phyloP scores from a whole-genome alignment of 2,888 invertebrate genomes.

The Crossocerus cetratus region DNA sequence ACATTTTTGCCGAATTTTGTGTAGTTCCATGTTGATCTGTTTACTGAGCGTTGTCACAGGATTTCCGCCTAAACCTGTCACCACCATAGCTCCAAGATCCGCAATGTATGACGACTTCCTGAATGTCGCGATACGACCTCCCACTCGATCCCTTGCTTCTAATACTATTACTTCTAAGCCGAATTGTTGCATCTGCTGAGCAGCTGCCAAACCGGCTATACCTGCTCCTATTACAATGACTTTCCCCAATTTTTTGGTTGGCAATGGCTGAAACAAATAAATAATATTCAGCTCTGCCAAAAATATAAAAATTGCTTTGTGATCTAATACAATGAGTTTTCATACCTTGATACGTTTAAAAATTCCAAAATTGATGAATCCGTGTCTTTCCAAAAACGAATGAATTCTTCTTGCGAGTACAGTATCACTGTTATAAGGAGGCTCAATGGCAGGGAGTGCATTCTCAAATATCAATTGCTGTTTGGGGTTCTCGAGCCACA shows the following conservation, averaged over 20 bases:
- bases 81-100: constrained; percentile 96
- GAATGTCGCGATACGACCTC: constrained; percentile 97
- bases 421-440: constrained; percentile 96
- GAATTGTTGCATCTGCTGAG: constrained; percentile 95
- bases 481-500: constrained; percentile 98
- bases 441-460: constrained; percentile 88
- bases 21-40: constrained; percentile 97
- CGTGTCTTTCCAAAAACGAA: constrained; percentile 95
- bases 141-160: constrained; percentile 94
- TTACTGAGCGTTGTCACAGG: constrained; percentile 96
- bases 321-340: too few relatives aligned
- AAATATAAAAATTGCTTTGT: constrained; percentile 44
- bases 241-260: constrained; percentile 78
- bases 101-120: constrained; percentile 90
- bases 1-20: constrained; percentile 96
- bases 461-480: constrained; percentile 91
- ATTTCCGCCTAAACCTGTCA: constrained; percentile 97
- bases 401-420: constrained; percentile 90
- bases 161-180: constrained; percentile 96
- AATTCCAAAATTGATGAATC: constrained; percentile 98
- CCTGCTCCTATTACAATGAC: constrained; percentile 86
- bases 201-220: constrained; percentile 96
- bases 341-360: constrained; percentile 89
- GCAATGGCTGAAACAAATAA: constrained; percentile 71
- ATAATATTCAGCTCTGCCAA: neutral